Conservation (phyloP, 2,113 vertebrate species). For the Tachysurus vachellii region DNA sequence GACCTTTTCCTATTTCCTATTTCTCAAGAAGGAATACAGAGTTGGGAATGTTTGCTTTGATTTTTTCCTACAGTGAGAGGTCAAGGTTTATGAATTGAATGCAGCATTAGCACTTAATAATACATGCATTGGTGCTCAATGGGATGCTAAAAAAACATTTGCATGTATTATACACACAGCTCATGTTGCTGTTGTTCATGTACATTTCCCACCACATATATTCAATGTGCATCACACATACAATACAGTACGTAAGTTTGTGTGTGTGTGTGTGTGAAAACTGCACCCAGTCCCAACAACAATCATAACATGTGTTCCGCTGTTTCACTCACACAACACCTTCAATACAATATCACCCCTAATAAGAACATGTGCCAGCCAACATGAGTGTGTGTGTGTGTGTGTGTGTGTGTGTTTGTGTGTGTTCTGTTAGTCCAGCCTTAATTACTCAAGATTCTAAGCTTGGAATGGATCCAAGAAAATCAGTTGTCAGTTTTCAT, state of each 20-base stretch:
- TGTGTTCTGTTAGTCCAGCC: slow-evolving; percentile 16
- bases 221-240: not conserved
- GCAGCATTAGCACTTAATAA: not conserved
- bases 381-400: slow-evolving; percentile 15
- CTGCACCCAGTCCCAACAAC: not conserved
- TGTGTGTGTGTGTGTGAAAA: slow-evolving; percentile 30
- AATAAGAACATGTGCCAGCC: slow-evolving; percentile 63
- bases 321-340: not conserved
- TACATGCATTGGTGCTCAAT: not conserved
- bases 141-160: not conserved
- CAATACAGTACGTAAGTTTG: not conserved
- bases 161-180: not conserved
- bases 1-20: not conserved
- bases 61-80: not conserved
- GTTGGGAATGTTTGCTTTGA: not conserved
- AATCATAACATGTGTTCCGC: slow-evolving; percentile 4
- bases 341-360: slow-evolving; percentile 25
- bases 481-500: slow-evolving; percentile 46
- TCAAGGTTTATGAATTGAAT: not conserved
- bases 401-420: slow-evolving; percentile 39
- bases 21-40: not conserved
- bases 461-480: slow-evolving; percentile 40
- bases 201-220: not conserved
- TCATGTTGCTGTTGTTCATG: not conserved
- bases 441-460: slow-evolving; percentile 39